Conservation (phyloP, 2,113 vertebrate genomes). For the Mohoua ochrocephala region DNA sequence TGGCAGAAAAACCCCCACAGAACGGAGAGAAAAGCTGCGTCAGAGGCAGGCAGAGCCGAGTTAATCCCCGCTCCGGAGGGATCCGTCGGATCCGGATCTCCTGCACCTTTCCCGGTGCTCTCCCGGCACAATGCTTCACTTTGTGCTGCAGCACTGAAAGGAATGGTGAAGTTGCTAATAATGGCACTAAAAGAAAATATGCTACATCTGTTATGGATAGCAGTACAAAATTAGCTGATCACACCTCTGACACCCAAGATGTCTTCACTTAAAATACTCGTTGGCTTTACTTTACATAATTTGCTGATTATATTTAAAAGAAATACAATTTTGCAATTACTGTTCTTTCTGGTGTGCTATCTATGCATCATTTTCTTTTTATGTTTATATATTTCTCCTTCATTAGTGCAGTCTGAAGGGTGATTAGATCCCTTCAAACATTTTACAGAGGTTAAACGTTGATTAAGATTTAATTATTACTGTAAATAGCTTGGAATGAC, state of each 20-base stretch:
- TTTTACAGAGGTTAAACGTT: slow-evolving; percentile 93
- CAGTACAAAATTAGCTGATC: slow-evolving; percentile 87
- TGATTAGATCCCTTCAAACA: slow-evolving; percentile 89
- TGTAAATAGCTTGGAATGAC: slow-evolving; percentile 94
- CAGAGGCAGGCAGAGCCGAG: background rate
- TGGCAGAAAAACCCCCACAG: background rate
- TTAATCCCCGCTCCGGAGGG: background rate
- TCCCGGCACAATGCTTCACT: slow-evolving; percentile 66
- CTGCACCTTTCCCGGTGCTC: slow-evolving; percentile 45
- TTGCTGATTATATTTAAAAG: slow-evolving; percentile 84
- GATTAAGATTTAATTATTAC: slow-evolving; percentile 98
- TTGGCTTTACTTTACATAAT: slow-evolving; percentile 82
- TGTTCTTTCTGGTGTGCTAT: slow-evolving; percentile 80
- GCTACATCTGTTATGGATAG: slow-evolving; percentile 87
- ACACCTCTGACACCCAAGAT: slow-evolving; percentile 87
- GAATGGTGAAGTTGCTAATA: slow-evolving; percentile 81
- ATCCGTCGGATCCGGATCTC: background rate
- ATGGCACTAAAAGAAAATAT: slow-evolving; percentile 83
- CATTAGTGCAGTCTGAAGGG: slow-evolving; percentile 89
- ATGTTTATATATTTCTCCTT: slow-evolving; percentile 89
- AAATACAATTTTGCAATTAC: slow-evolving; percentile 85
- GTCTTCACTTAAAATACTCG: slow-evolving; percentile 85
- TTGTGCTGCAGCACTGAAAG: slow-evolving; percentile 65
- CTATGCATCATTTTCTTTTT: slow-evolving; percentile 84
- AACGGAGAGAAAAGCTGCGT: background rate